A percentile compares a stretch with the other conserved stretches of the same genome.
Conservation (phyloP, 2,888 invertebrate species). For the Ormyrus pomaceus region DNA sequence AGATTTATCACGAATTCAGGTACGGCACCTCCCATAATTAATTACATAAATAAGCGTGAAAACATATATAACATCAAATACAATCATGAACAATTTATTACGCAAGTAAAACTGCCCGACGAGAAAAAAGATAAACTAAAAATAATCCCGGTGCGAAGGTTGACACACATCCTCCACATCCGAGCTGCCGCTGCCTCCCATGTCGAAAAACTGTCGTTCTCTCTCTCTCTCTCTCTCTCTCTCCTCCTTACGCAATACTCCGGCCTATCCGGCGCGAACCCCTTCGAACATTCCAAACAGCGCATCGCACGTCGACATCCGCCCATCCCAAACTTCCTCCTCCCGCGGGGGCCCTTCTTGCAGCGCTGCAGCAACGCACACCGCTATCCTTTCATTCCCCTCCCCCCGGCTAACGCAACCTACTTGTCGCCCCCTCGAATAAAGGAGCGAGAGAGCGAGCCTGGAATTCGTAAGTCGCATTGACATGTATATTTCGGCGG, state of each 20-base stretch:
- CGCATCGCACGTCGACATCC: constrained; percentile 2
- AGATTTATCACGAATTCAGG: too few species aligned
- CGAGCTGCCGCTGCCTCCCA: too few species aligned
- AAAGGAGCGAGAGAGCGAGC: background rate
- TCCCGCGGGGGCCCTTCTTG: constrained; percentile 44
- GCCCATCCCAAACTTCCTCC: constrained; percentile 53
- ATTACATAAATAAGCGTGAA: too few species aligned
- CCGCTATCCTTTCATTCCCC: constrained; percentile 42
- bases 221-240: constrained; percentile 1
- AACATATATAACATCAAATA: too few species aligned
- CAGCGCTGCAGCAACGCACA: background rate
- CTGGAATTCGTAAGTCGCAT: constrained; percentile 31
- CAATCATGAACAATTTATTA: too few species aligned
- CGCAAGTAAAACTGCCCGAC: too few species aligned
- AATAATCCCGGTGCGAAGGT: too few species aligned
- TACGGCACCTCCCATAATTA: too few species aligned
- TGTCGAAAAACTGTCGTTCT: background rate
- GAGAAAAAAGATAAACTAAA: too few species aligned
- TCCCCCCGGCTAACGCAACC: background rate
- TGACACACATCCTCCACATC: too few species aligned
- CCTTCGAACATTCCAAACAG: too few species aligned
- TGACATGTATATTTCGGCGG: constrained; percentile 25
- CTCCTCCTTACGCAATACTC: background rate
- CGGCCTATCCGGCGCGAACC: too few species aligned
- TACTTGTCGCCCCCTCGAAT: constrained; percentile 14